Base-by-base conservation (phyloP, 2,113 vertebrate genomes). In the Panthera leo region DNA sequence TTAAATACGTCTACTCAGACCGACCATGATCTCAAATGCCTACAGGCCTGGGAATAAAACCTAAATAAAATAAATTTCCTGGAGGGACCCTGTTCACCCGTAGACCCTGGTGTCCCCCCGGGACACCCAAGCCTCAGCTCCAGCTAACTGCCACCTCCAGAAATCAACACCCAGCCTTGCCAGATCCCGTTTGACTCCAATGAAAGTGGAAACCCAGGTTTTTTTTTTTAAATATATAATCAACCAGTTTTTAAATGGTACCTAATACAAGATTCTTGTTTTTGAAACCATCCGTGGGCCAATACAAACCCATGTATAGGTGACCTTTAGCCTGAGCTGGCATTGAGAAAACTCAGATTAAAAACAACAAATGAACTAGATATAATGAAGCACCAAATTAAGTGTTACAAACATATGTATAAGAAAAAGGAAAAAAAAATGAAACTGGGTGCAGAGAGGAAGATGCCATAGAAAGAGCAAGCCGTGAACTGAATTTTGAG, bases 51-150 rank as follows among this genome's bases (percentile, higher is more conserved):
- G 55, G 23, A 94, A 79, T 45, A 15, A 75, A 92, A 63, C 25
- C 5, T 31, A 65, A 19, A 85, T 7, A 36, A 51, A 5, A 84
- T 1, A 7, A n/a, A 42, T 1, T 16, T 4, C 15, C n/a, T 16
- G 7, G 36, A 75, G 75, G 42, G 16, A 12, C 14, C 13, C 14
- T 23, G 29, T 19, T 2, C 14, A 25, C 6, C 16, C 3, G 1
- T 63, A 7, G 8, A 58, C 13, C 11, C 0, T 23, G 10, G 7
- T 48, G 48, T 1, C 23, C 7, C 8, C 0, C 16, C 0, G 53
- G 25, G 45, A 6, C 27, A 14, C 13, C 1, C 5, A 6, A 0
- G 18, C 34, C 27, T 68, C 23, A 51, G n/a, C 14, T 63, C 10
- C 14, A 36, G 42, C 11, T 8, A 19, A 11, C n/a, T 34, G 29